These are phyloP conservation scores for Saccostrea glomerata DNA, from an alignment of 1,140 invertebrate genomes.

Conservation along the genomic window DNA sequence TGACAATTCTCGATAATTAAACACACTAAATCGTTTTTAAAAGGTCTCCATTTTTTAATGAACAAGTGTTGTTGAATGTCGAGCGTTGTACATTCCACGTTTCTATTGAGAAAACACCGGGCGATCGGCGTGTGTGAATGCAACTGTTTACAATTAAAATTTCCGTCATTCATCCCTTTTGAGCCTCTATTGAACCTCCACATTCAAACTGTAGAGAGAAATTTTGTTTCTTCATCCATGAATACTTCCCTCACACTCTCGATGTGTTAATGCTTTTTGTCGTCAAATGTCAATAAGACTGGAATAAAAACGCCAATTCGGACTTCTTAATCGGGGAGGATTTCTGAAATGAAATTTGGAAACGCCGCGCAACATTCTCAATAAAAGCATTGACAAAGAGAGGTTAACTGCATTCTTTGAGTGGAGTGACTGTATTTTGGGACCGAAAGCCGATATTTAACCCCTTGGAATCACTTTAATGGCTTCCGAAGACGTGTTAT, in stretches of 20 bases:
- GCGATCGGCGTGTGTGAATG: not conserved
- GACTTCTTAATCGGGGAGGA: not conserved
- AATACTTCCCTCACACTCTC: not conserved
- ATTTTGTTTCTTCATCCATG: slow-evolving; percentile 6
- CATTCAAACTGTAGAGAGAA: slow-evolving; percentile 3
- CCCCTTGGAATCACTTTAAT: not conserved
- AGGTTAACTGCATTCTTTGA: not conserved
- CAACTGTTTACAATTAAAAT: slow-evolving; percentile 22
- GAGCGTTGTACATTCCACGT: not conserved
- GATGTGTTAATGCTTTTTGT: slow-evolving; percentile 9
- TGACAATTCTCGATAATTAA: not conserved
- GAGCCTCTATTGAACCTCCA: slow-evolving; percentile 18
- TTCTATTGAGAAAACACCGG: not conserved
- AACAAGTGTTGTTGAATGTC: not conserved
- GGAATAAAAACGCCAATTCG: not conserved
- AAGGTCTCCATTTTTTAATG: not conserved
- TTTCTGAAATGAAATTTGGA: not conserved
- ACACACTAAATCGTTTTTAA: not conserved
- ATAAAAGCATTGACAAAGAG: not conserved
- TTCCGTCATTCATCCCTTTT: slow-evolving; percentile 14
- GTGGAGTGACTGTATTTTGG: not conserved
- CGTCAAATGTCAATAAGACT: not conserved
- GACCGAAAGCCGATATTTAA: not conserved
- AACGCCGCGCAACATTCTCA: not conserved
- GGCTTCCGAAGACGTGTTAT: not conserved